Evolutionary conservation across 2,888 invertebrate genomes (phyloP).

Genomic region (Leptinotarsa tumamoca): DNA sequence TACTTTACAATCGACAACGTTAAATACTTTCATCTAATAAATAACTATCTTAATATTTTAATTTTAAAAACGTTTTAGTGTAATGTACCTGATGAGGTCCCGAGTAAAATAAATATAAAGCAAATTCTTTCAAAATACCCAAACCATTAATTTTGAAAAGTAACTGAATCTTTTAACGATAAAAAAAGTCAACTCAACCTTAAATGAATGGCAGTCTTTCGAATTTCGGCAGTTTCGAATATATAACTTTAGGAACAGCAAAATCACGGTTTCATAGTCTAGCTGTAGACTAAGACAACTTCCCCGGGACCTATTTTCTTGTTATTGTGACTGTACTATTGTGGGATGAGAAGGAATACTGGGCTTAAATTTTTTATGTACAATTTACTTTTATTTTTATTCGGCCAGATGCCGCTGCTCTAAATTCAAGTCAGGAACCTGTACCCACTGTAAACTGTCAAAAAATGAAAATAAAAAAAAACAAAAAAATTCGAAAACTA

Average conservation of each 20-base stretch:
- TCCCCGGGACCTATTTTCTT: constrained; percentile 58
- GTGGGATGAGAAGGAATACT: constrained; percentile 65
- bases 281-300: constrained; percentile 61
- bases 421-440: constrained; percentile 48
- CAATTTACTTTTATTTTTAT: constrained; percentile 51
- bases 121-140: constrained; percentile 57
- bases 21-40: constrained; percentile 61
- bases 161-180: constrained; percentile 54
- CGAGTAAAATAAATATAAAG: constrained; percentile 57
- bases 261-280: constrained; percentile 64
- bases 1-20: constrained; percentile 65
- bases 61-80: constrained; percentile 59
- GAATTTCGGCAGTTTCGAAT: constrained; percentile 67
- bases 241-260: constrained; percentile 66
- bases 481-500: constrained; percentile 59
- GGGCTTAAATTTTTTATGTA: constrained; percentile 57
- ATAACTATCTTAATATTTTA: constrained; percentile 61
- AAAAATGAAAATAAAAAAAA: constrained; percentile 49
- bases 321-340: constrained; percentile 57
- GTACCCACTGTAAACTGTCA: constrained; percentile 58
- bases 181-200: constrained; percentile 57
- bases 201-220: constrained; percentile 67
- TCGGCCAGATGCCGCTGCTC: constrained; percentile 40
- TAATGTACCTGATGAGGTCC: constrained; percentile 62
- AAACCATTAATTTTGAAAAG: constrained; percentile 67